These are phyloP conservation scores for Muschampia plurimacula DNA, from an alignment of 2,888 invertebrate genomes.

Conservation along the genomic window DNA sequence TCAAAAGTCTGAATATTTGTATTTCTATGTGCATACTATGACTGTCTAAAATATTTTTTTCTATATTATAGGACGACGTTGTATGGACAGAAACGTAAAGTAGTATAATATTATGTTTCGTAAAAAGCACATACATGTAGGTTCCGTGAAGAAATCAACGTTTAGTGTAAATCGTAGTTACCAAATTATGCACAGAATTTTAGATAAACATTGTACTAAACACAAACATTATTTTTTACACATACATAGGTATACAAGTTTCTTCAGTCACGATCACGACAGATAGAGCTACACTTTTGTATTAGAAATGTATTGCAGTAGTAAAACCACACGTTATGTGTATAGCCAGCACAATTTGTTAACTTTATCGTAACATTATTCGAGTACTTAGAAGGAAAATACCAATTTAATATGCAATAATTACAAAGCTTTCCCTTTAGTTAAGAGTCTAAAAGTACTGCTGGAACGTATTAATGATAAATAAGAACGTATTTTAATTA, in stretches of 20 bases:
- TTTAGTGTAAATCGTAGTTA: slow-evolving; percentile 26
- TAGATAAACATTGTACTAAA: neutral
- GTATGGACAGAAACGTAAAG: slow-evolving; percentile 34
- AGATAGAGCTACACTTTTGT: neutral
- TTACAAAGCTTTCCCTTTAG: neutral
- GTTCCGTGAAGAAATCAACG: slow-evolving; percentile 5
- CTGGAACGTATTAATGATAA: slow-evolving; percentile 17
- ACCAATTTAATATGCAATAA: neutral
- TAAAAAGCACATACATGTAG: slow-evolving; percentile 29
- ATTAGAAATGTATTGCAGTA: neutral
- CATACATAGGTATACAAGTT: neutral
- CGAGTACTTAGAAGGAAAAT: neutral
- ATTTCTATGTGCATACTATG: slow-evolving; percentile 4
- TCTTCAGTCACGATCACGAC: neutral
- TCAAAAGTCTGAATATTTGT: neutral
- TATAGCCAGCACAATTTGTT: neutral
- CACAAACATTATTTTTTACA: neutral
- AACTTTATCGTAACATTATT: neutral
- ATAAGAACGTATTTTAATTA: slow-evolving; percentile 61
- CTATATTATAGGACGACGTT: slow-evolving; percentile 35
- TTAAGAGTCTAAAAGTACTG: neutral
- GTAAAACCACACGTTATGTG: neutral
- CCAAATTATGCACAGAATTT: slow-evolving; percentile 3
- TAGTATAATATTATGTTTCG: slow-evolving; percentile 27
- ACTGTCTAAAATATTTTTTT: slow-evolving; percentile 31